Conservation (phyloP, 2,888 invertebrate genomes). For the Lithophane ornitopus region DNA sequence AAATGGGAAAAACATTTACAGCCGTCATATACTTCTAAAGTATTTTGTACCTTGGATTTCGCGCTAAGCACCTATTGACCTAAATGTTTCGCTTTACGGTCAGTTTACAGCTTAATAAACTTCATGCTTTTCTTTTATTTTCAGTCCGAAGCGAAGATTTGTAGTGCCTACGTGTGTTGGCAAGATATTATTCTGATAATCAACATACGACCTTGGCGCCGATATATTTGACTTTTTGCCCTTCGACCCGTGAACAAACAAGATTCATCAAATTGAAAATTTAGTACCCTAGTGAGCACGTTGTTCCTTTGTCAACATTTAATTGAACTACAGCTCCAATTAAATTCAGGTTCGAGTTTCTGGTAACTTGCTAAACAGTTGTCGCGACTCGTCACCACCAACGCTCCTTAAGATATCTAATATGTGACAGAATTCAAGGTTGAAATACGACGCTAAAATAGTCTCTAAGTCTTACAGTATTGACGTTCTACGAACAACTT, state of each 20-base stretch:
- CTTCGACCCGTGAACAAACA: slow-evolving; percentile 43
- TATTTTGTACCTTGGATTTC: slow-evolving; percentile 46
- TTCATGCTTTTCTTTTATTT: slow-evolving; percentile 45
- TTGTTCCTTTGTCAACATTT: slow-evolving; percentile 67
- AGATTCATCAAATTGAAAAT: slow-evolving; percentile 61
- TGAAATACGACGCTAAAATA: slow-evolving; percentile 17
- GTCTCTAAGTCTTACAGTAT: slow-evolving; percentile 18
- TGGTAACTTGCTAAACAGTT: slow-evolving; percentile 61
- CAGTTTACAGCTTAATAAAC: slow-evolving; percentile 53
- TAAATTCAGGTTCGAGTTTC: slow-evolving; percentile 60
- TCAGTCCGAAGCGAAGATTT: slow-evolving; percentile 16
- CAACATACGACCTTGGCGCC: slow-evolving; percentile 37
- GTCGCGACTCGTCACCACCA: slow-evolving; percentile 30
- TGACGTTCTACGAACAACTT: slow-evolving; percentile 30
- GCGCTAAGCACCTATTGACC: slow-evolving; percentile 47
- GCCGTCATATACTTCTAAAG: slow-evolving; percentile 10
- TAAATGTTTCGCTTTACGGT: slow-evolving; percentile 47
- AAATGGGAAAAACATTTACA: slow-evolving; percentile 32
- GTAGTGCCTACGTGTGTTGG: slow-evolving; percentile 6
- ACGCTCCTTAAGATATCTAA: slow-evolving; percentile 18
- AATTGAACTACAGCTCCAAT: slow-evolving; percentile 68
- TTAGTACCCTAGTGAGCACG: slow-evolving; percentile 51
- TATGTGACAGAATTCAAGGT: slow-evolving; percentile 21
- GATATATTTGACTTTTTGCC: slow-evolving; percentile 42
- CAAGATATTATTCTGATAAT: slow-evolving; percentile 24